Base-by-base conservation (phyloP, 1,140 invertebrate species). In the Sesamia nonagrioides region DNA sequence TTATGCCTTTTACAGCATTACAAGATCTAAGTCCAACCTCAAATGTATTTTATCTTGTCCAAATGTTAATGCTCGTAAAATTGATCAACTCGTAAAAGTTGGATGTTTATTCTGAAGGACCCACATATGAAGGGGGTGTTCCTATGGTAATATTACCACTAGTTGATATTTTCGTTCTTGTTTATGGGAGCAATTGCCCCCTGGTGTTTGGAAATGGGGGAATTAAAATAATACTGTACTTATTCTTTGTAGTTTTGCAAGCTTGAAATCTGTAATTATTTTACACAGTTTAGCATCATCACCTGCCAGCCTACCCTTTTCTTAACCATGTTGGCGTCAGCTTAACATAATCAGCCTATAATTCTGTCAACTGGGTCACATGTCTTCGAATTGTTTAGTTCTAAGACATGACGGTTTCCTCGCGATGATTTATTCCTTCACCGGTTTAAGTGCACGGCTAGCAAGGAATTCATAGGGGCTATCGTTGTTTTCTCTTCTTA, bases 61-160 rank as follows among this genome's bases (percentile, higher is more conserved):
- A 68, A 68, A 77, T 66, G 58, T 77, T 56, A 68, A 77, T 52
- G 58, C 27, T 77, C 74, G 74, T 77, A 77, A 77, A 77, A 61
- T 77, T 50, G 37, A 77, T 77, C 74, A 77, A 56, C 60, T 66
- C 74, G 61, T 77, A 66, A 68, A 77, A 42, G 27, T 35, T 66
- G 27, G 27, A 68, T 68, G 61, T 56, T 68, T 77, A 63, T 66
- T 45, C 61, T 42, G 37, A 66, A 69, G 42, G 21, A 35, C 66
- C 66, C 66, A n/a, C n/a, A 50, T 50, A 50, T 18, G 40, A 50
- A 48, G 42, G 27, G 21, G 54, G 9, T 27, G 54, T 33, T 42
- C 11, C 56, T 40, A 40, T 42, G 37, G 11, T 66, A 17, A 17
- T 66, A 66, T 66, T 66, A 66, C 61, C 17, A 66, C 17, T 17